These are phyloP conservation scores for Gadus chalcogrammus DNA, from an alignment of 2,113 vertebrate genomes.

Conservation along the genomic window DNA sequence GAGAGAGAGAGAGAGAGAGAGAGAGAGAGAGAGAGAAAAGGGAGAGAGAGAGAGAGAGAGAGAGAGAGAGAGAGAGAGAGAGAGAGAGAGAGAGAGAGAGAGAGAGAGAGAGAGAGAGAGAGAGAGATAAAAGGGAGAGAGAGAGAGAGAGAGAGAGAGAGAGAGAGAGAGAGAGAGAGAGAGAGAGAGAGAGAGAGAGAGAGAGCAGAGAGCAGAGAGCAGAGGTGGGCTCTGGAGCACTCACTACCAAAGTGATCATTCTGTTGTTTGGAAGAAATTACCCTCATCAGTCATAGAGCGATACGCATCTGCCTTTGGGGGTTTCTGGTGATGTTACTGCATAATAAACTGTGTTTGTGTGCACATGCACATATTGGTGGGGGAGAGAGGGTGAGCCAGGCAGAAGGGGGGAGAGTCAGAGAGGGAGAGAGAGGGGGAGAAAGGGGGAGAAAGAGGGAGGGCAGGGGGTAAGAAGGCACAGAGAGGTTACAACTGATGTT, in stretches of 20 bases:
- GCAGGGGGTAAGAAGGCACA: slow-evolving; percentile 50
- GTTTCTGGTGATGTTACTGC: slow-evolving; percentile 68
- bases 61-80: slow-evolving; percentile 14
- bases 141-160: too few relatives aligned
- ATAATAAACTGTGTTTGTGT: slow-evolving; percentile 61
- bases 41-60: neutral
- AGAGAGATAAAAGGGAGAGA: too few relatives aligned
- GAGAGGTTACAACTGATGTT: slow-evolving; percentile 55
- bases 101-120: slow-evolving; percentile 8
- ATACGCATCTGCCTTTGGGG: slow-evolving; percentile 78
- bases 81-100: slow-evolving; percentile 4
- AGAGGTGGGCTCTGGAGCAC: slow-evolving; percentile 48
- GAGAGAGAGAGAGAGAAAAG: slow-evolving; percentile 27
- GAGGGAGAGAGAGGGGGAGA: slow-evolving; percentile 19
- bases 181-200: slow-evolving; percentile 30
- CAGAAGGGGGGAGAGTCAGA: neutral
- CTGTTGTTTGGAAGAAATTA: slow-evolving; percentile 81
- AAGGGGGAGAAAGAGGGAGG: neutral
- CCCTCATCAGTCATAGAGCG: slow-evolving; percentile 80
- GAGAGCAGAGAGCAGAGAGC: slow-evolving; percentile 20
- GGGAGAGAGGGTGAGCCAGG: neutral
- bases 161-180: slow-evolving; percentile 23
- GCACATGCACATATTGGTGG: slow-evolving; percentile 12
- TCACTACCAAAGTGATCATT: slow-evolving; percentile 70
- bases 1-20: slow-evolving; percentile 13